phyloP scores from a whole-genome alignment of 2,113 vertebrate species.

The Salvelinus namaycush region DNA sequence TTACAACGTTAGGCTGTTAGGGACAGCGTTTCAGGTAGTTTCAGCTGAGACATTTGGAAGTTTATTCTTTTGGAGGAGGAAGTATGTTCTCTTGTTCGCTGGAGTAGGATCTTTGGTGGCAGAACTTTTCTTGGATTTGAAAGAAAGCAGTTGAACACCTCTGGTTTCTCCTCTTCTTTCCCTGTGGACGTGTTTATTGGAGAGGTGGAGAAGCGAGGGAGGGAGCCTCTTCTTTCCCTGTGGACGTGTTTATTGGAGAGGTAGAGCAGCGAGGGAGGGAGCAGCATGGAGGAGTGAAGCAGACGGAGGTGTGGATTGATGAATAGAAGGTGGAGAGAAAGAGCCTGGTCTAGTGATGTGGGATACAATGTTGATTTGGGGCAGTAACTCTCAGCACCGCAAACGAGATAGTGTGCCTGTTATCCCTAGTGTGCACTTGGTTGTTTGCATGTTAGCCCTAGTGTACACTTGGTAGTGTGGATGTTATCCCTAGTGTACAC shows the following conservation, averaged over 20 bases:
- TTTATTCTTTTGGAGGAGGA: background rate
- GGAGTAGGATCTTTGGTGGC: background rate
- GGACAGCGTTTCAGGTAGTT: background rate
- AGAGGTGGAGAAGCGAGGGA: background rate
- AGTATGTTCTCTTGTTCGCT: background rate
- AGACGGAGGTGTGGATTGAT: background rate
- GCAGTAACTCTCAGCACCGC: too few species aligned
- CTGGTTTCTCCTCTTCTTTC: slow-evolving; percentile 15
- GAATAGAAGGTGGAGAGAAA: slow-evolving; percentile 1
- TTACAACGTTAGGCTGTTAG: background rate
- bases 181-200: slow-evolving; percentile 10
- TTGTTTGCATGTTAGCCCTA: too few species aligned
- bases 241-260: slow-evolving; percentile 17
- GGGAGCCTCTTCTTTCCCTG: background rate
- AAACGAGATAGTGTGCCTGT: too few species aligned
- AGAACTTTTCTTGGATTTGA: background rate
- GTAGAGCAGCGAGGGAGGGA: slow-evolving; percentile 28
- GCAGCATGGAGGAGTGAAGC: slow-evolving; percentile 29
- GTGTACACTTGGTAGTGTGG: too few species aligned
- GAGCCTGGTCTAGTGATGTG: background rate
- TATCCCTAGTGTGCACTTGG: too few species aligned
- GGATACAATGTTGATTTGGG: too few species aligned
- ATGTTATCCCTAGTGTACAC: too few species aligned
- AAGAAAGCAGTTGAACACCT: slow-evolving; percentile 23
- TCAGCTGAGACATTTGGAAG: background rate